Evolutionary conservation across 2,888 invertebrate species (phyloP).

Genomic region (Drosophila rubida): DNA sequence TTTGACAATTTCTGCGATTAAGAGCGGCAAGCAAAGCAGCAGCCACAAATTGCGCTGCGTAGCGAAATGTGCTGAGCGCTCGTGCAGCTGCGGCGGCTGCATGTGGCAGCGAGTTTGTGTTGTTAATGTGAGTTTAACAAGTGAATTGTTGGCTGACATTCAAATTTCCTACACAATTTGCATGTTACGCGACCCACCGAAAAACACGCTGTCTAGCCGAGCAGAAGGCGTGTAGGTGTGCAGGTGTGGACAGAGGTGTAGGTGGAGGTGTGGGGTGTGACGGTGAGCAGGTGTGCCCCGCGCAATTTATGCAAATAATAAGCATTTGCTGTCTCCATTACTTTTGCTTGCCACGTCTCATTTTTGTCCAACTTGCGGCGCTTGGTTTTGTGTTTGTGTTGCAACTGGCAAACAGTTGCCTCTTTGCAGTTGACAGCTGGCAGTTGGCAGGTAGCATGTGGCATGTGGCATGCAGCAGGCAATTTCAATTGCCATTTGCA

Average conservation of each 20-base stretch:
- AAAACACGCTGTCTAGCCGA: background rate
- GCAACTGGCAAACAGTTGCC: constrained; percentile 11
- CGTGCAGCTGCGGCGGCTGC: constrained; percentile 23
- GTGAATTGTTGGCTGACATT: constrained; percentile 75
- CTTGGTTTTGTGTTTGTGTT: constrained; percentile 66
- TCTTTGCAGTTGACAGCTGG: constrained; percentile 4
- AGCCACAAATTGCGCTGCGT: constrained; percentile 41
- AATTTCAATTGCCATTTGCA: constrained; percentile 55
- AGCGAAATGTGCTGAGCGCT: constrained; percentile 24
- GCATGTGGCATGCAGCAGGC: constrained; percentile 53
- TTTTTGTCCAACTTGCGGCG: constrained; percentile 42
- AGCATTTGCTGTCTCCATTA: constrained; percentile 73
- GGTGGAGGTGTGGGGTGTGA: constrained; percentile 19
- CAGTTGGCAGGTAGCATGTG: constrained; percentile 44
- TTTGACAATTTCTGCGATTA: constrained; percentile 8
- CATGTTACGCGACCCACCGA: constrained; percentile 48
- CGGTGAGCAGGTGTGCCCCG: constrained; percentile 21
- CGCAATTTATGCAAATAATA: constrained; percentile 74
- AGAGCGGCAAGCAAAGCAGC: constrained; percentile 17
- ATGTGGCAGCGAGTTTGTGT: constrained; percentile 25
- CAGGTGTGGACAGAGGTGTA: constrained; percentile 7
- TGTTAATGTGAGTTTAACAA: constrained; percentile 74
- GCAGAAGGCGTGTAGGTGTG: background rate
- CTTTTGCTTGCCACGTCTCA: constrained; percentile 57
- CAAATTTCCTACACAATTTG: constrained; percentile 75